Conservation (phyloP, 2,797 vertebrate species). For the Mus caroli region DNA sequence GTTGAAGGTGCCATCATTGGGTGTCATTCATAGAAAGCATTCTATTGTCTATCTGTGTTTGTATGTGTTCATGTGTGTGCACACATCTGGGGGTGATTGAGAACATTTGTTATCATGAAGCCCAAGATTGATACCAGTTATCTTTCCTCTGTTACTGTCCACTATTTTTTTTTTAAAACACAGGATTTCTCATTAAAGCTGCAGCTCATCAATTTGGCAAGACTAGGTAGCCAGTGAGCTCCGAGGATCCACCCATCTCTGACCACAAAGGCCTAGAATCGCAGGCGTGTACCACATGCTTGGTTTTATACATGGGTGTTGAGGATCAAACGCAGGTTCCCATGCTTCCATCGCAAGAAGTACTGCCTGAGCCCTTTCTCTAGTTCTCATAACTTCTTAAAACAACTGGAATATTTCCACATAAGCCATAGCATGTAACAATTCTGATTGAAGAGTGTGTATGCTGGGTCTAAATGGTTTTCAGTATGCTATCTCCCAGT, state of each 20-base stretch:
- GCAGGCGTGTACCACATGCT: background rate
- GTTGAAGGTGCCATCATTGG: background rate
- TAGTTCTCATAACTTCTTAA: background rate
- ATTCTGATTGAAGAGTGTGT: background rate
- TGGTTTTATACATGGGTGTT: background rate
- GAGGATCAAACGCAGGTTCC: background rate
- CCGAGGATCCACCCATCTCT: background rate
- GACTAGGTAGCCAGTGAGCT: background rate
- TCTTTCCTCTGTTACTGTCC: background rate
- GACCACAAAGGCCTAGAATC: background rate
- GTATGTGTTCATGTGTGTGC: background rate
- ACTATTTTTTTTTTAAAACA: background rate
- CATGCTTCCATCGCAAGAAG: background rate
- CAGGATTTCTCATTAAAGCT: background rate
- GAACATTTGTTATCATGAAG: background rate
- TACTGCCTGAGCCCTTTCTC: background rate
- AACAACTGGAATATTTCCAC: background rate
- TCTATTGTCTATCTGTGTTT: background rate
- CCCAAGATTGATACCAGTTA: background rate
- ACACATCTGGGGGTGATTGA: background rate
- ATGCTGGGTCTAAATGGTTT: background rate
- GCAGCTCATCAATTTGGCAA: background rate
- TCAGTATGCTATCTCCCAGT: background rate
- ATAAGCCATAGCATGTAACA: background rate
- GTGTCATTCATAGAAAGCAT: background rate